A percentile compares a stretch with the other conserved stretches of the same genome.
Conservation (phyloP, 2,113 vertebrate genomes). For the Hydropotes inermis region DNA sequence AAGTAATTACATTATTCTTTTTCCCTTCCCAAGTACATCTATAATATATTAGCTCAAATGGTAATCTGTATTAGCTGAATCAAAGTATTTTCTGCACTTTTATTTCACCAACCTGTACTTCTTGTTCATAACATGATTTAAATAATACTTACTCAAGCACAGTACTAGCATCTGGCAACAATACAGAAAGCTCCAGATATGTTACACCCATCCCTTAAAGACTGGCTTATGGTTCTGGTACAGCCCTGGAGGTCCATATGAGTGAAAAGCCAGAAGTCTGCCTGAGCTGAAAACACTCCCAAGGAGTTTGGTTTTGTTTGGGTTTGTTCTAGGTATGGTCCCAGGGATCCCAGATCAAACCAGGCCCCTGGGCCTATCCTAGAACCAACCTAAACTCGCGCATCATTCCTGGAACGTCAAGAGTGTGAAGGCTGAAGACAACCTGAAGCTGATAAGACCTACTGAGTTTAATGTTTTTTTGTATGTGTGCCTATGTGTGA, state of each 20-base stretch:
- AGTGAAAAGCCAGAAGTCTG: constrained; percentile 57
- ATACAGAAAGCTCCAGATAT: constrained; percentile 35
- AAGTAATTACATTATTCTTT: not conserved
- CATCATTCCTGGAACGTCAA: constrained; percentile 61
- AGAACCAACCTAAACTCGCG: constrained; percentile 73
- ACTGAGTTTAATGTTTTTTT: not conserved
- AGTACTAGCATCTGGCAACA: not conserved
- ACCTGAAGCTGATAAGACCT: not conserved
- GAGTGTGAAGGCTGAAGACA: constrained; percentile 62
- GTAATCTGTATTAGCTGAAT: not conserved
- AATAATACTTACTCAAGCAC: not conserved
- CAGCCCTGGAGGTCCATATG: constrained; percentile 10
- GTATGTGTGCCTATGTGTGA: not conserved
- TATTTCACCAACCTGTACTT: not conserved
- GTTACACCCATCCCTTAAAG: constrained; percentile 3
- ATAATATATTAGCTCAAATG: not conserved
- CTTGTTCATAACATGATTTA: not conserved
- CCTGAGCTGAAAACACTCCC: constrained; percentile 53
- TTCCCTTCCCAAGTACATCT: constrained; percentile 4
- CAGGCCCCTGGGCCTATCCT: constrained; percentile 77
- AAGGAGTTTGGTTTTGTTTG: constrained; percentile 70
- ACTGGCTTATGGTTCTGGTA: constrained; percentile 20
- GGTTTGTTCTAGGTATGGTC: constrained; percentile 78
- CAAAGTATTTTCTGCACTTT: constrained; percentile 17
- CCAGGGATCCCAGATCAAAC: constrained; percentile 77